Base-by-base conservation (phyloP, 2,113 vertebrate species). In the Columba livia region DNA sequence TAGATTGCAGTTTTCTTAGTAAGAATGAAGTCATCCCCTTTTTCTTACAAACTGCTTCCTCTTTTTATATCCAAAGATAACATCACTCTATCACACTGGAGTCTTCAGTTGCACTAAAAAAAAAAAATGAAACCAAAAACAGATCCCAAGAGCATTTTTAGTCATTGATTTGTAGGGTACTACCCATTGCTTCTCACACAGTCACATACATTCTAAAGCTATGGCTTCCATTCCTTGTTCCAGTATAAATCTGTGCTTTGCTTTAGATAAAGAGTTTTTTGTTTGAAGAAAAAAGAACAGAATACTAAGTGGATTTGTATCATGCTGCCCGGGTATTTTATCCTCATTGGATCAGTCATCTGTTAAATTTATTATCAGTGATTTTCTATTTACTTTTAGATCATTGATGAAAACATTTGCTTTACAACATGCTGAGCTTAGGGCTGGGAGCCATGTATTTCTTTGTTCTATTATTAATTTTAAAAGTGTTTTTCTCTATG, bases 311-410 rank as follows among this genome's bases (percentile, higher is more conserved):
- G 26, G 28, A 23, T 86, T 84, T 83, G 31, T 70, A 17, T 57
- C 2, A 0, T 85, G 29, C 9, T 94, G 6, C 14, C 42, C 75
- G 13, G 5, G 4, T 71, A 5, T 32, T 89, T 81, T 81, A 56
- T 34, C 26, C 29, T 57, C 38, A 60, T 47, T 79, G 34, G n/a
- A 71, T 87, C 69, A 74, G 31, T 58, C 14, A 28, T 81, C 61
- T 85, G 36, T 54, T 72, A 65, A 48, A 71, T 85, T 85, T 79
- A 67, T 80, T 51, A 64, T 62, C 24, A 64, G 40, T 34, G 51
- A 67, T 75, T 91, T 88, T 89, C 53, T 95, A 6, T 88, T 93
- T 87, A 44, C 23, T 95, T 82, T 81, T 36, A 81, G 14, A n/a
- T 77, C 6, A 1, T 69, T 65, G 36, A 73, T 72, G 38, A 79